These are phyloP conservation scores for Rhagophthalmus giganteus DNA, from an alignment of 2,888 invertebrate genomes.

Conservation along the genomic window DNA sequence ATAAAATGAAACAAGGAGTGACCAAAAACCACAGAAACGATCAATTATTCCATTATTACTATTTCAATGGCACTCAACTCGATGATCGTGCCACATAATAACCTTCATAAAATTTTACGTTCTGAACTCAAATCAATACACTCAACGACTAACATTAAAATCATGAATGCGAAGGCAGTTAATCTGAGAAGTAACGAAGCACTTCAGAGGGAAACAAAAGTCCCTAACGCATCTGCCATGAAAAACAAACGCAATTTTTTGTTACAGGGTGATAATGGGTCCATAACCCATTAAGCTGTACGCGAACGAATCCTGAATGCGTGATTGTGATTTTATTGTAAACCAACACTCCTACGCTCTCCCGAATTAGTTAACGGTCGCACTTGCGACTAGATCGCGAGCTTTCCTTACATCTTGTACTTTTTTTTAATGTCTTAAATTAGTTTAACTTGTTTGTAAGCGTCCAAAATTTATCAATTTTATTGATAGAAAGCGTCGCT, in stretches of 20 bases:
- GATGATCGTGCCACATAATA: slow-evolving; percentile 50
- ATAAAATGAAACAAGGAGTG: slow-evolving; percentile 38
- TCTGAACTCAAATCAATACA: slow-evolving; percentile 48
- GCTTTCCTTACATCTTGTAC: too few species aligned
- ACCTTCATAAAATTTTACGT: slow-evolving; percentile 52
- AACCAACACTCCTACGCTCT: slow-evolving; percentile 38
- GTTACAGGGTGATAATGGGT: slow-evolving; percentile 33
- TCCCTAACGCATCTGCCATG: slow-evolving; percentile 28
- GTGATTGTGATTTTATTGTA: slow-evolving; percentile 40
- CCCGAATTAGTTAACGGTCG: too few species aligned
- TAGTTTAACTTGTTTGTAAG: too few species aligned
- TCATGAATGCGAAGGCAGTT: slow-evolving; percentile 42
- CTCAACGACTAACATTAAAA: slow-evolving; percentile 45
- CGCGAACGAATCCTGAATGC: slow-evolving; percentile 38
- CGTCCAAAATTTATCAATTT: too few species aligned
- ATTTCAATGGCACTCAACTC: slow-evolving; percentile 49
- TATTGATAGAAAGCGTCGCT: slow-evolving; percentile 1
- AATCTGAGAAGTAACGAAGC: slow-evolving; percentile 43
- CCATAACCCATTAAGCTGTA: slow-evolving; percentile 43
- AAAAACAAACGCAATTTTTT: slow-evolving; percentile 37
- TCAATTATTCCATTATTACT: slow-evolving; percentile 51
- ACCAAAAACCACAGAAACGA: slow-evolving; percentile 47
- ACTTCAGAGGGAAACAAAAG: slow-evolving; percentile 31
- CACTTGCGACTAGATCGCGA: too few species aligned
- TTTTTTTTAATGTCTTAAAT: too few species aligned